Evolutionary conservation across 2,113 vertebrate genomes (phyloP), one percentile per base, ranked within the genome.

Genomic region (Limanda limanda): DNA sequence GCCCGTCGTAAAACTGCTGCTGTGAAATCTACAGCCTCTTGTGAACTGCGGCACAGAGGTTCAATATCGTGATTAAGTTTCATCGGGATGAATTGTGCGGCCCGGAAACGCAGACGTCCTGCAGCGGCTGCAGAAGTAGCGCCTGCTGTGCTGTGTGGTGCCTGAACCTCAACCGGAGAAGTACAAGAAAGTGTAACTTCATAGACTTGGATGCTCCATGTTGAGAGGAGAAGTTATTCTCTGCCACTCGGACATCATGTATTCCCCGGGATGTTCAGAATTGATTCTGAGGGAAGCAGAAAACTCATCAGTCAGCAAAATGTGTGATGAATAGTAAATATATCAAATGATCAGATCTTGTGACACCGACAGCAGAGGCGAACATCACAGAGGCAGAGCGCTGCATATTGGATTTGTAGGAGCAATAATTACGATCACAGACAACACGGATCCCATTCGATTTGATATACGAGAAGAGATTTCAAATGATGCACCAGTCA

Each of bases 61-160:
- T 86, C 63, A 59, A 71, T 82, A 76, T 84, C 82, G 67, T 51
- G 52, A 79, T 76, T 23, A 60, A 60, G 68, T 42, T 81, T 27
- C 25, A 2, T 27, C 75, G 51, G 45, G 67, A 56, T 60, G 25
- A 63, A 61, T 23, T 54, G 61, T 54, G 37, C 47, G 48, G 59
- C 31, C 25, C 56, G 23, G n/a, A 51, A 48, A 61, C 54, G 45
- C 31, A 20, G 25, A 61, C 3, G 21, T 66, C 77, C 54, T 24
- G 27, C 24, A 54, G 73, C 23, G 14, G 35, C 21, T 25, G 20
- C 55, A 64, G 9, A n/a, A 15, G 9, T 8, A 12, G 37, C 14
- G n/a, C 56, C 64, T 21, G 55, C 12, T 48, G 47, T 48, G 47
- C 47, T 45, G 42, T 14, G 45, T 10, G 15, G 12, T 3, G 45